phyloP scores from a whole-genome alignment of 2,888 invertebrate species.

The Acrobasis repandana region DNA sequence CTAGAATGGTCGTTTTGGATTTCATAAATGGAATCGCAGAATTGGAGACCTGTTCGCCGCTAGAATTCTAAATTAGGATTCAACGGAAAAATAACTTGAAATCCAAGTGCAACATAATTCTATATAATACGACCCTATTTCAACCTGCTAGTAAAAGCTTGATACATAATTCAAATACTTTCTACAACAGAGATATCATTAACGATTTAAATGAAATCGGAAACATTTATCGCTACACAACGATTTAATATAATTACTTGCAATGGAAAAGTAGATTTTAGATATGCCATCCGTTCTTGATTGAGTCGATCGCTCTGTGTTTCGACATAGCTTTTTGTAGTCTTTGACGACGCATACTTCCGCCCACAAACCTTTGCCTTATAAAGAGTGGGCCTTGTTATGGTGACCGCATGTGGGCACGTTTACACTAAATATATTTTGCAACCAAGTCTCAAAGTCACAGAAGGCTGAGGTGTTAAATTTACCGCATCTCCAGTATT shows the following conservation, averaged over 20 bases:
- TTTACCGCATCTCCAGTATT: constrained; percentile 50
- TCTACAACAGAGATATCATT: constrained; percentile 14
- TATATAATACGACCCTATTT: background rate
- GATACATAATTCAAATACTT: constrained; percentile 15
- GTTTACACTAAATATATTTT: constrained; percentile 47
- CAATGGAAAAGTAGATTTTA: background rate
- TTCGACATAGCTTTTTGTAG: constrained; percentile 40
- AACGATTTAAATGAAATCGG: constrained; percentile 21
- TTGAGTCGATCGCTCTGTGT: constrained; percentile 33
- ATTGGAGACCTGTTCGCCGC: constrained; percentile 40
- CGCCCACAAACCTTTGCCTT: constrained; percentile 60
- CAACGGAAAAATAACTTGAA: constrained; percentile 34
- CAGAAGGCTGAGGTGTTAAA: constrained; percentile 42
- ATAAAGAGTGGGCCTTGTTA: constrained; percentile 71
- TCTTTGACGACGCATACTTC: constrained; percentile 54
- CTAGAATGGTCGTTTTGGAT: constrained; percentile 32
- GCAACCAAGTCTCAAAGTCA: constrained; percentile 48
- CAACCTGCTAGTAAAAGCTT: constrained; percentile 12
- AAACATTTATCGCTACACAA: constrained; percentile 18
- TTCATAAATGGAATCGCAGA: constrained; percentile 43
- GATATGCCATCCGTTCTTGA: constrained; percentile 4
- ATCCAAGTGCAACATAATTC: constrained; percentile 6
- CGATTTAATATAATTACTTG: constrained; percentile 7
- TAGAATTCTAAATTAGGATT: constrained; percentile 48
- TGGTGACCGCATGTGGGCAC: constrained; percentile 56